These are phyloP conservation scores for Sminthurinus aureus DNA, from an alignment of 2,888 invertebrate genomes.

Conservation along the genomic window DNA sequence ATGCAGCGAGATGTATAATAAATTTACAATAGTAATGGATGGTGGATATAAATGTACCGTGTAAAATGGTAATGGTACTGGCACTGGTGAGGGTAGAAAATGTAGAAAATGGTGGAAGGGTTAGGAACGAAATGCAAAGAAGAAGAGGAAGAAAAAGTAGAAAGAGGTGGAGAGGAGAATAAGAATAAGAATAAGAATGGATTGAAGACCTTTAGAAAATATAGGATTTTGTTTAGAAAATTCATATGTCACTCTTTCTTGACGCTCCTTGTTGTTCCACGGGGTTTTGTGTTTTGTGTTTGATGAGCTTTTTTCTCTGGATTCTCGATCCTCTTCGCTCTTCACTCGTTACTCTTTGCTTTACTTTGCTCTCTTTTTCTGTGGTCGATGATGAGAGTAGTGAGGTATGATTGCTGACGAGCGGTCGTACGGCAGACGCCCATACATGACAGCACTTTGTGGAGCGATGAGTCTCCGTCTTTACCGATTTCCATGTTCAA, in stretches of 20 bases:
- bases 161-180: too few relatives aligned
- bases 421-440: constrained; percentile 41
- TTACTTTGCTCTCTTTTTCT: background rate
- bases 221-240: constrained; percentile 20
- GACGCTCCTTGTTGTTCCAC: constrained; percentile 28
- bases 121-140: constrained; percentile 2
- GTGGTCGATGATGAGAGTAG: constrained; percentile 17
- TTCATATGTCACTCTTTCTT: constrained; percentile 36
- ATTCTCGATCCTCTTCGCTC: too few relatives aligned
- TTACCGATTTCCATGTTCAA: background rate
- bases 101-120: constrained; percentile 7
- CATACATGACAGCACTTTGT: constrained; percentile 41
- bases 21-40: too few relatives aligned
- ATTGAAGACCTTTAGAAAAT: constrained; percentile 5
- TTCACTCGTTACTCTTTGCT: background rate
- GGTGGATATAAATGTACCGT: too few relatives aligned
- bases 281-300: background rate
- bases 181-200: too few relatives aligned
- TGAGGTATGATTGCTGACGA: constrained; percentile 36
- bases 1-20: too few relatives aligned
- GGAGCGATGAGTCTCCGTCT: constrained; percentile 31
- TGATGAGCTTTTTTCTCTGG: constrained; percentile 19
- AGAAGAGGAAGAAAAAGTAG: too few relatives aligned
- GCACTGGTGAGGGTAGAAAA: too few relatives aligned
- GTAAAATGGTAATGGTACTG: too few relatives aligned